These are phyloP conservation scores for Acropora tenuis DNA, from an alignment of 64 coral and sea anemone genomes.

Conservation along the genomic window DNA sequence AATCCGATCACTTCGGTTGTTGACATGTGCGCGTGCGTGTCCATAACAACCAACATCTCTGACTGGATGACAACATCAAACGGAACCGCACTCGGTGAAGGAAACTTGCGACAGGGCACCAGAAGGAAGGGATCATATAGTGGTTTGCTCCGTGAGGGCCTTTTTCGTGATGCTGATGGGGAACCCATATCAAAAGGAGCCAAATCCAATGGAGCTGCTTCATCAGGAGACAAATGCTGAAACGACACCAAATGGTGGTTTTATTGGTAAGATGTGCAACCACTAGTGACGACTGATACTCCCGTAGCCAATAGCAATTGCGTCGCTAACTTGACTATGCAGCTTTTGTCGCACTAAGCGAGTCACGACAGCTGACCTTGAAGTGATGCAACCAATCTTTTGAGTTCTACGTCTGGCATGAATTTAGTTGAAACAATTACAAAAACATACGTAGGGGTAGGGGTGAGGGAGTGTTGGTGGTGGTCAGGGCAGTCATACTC, in stretches of 20 bases:
- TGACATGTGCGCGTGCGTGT: slow-evolving; percentile 88
- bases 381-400: no score
- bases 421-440: no score
- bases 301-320: no score
- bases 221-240: slow-evolving; percentile 54
- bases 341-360: no score
- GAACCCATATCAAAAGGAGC: background rate
- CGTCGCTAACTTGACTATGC: no score
- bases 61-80: slow-evolving; percentile 82
- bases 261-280: no score
- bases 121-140: slow-evolving; percentile 88
- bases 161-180: slow-evolving; percentile 22
- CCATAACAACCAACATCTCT: slow-evolving; percentile 83
- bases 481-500: no score
- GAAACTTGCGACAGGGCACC: slow-evolving; percentile 84
- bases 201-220: slow-evolving; percentile 1
- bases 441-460: no score
- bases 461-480: no score
- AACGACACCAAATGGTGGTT: background rate
- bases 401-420: no score
- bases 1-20: slow-evolving; percentile 92
- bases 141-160: slow-evolving; percentile 35
- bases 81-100: slow-evolving; percentile 61
- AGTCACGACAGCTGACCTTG: no score
- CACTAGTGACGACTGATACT: no score